Evolutionary conservation across 2,888 invertebrate species (phyloP).

Genomic region (Opisthograptis luteolata): DNA sequence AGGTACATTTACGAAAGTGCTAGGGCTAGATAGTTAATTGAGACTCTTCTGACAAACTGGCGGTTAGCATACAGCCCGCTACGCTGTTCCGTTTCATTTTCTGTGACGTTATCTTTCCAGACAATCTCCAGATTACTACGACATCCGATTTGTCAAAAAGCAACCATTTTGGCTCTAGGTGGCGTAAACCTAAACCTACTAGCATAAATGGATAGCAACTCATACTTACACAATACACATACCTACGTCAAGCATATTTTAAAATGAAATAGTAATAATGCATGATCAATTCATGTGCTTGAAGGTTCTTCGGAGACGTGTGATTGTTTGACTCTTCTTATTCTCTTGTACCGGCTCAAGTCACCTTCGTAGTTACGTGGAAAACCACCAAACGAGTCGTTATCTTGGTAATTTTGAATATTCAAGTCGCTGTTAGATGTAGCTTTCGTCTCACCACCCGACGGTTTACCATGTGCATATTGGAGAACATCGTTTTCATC

Average conservation of each 20-base stretch:
- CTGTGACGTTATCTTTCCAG: too few species aligned
- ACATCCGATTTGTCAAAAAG: too few species aligned
- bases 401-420: slow-evolving; percentile 59
- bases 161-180: too few species aligned
- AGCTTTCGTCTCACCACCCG: slow-evolving; percentile 45
- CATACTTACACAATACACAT: not conserved
- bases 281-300: slow-evolving; percentile 14
- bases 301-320: slow-evolving; percentile 35
- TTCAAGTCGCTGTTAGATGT: slow-evolving; percentile 48
- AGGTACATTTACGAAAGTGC: too few species aligned
- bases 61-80: too few species aligned
- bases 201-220: too few species aligned
- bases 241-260: not conserved
- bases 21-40: too few species aligned
- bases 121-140: too few species aligned
- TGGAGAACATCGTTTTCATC: slow-evolving; percentile 37
- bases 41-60: too few species aligned
- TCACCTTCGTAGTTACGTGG: slow-evolving; percentile 63
- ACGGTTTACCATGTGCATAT: slow-evolving; percentile 36
- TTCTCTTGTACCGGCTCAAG: slow-evolving; percentile 67
- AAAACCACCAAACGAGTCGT: slow-evolving; percentile 65
- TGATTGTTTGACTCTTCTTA: slow-evolving; percentile 63
- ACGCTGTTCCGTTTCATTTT: too few species aligned
- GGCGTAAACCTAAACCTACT: too few species aligned
- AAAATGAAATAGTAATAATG: not conserved